phyloP scores from a whole-genome alignment of 2,888 invertebrate genomes.

The Mantis religiosa region DNA sequence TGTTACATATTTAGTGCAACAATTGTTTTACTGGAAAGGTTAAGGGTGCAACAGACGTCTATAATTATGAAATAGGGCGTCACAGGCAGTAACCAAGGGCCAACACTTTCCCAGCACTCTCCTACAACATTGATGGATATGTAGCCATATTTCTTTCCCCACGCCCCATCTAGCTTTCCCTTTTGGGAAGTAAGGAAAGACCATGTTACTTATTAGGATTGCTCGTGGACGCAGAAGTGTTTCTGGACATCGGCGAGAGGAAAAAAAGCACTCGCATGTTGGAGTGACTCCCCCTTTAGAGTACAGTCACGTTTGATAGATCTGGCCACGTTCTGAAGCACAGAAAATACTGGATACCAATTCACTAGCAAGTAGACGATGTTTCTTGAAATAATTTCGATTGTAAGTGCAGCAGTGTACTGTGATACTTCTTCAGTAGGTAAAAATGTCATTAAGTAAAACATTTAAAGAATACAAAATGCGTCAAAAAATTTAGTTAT shows the following conservation, averaged over 20 bases:
- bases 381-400: no score
- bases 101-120: background rate
- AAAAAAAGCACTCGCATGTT: background rate
- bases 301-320: background rate
- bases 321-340: background rate
- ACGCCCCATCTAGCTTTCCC: background rate
- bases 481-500: no score
- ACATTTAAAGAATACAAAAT: no score
- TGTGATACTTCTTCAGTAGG: no score
- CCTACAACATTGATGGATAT: conserved; percentile 10
- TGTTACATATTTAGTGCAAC: no score
- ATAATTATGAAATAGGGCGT: background rate
- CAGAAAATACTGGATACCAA: background rate
- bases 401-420: no score
- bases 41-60: background rate
- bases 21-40: background rate
- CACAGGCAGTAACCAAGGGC: background rate
- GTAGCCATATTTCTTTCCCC: conserved; percentile 11
- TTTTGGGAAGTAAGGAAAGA: background rate
- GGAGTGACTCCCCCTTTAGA: background rate
- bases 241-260: background rate
- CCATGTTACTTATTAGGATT: conserved; percentile 13
- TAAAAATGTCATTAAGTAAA: no score
- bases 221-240: background rate
- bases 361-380: background rate